Evolutionary conservation across 2,888 invertebrate genomes (phyloP).

Genomic region (Chaitophorus viminalis): DNA sequence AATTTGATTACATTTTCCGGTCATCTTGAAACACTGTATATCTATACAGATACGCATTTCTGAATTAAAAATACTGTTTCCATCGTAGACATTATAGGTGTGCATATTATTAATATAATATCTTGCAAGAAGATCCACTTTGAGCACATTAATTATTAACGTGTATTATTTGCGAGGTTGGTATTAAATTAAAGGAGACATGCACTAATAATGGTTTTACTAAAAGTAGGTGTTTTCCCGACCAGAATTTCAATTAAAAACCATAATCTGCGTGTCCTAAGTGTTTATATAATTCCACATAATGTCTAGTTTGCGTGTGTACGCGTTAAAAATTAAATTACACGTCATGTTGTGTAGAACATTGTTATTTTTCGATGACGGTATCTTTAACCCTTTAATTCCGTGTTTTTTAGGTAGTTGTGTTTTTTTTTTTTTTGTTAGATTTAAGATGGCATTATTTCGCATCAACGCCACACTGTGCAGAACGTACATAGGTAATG

Average conservation of each 20-base stretch:
- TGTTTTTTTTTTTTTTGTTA: not conserved
- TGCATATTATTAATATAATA: no score
- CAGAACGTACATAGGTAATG: not conserved
- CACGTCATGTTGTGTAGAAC: not conserved
- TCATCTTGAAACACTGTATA: no score
- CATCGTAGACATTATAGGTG: no score
- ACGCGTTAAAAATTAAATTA: conserved; percentile 15
- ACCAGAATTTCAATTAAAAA: conserved; percentile 7
- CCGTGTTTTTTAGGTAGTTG: no score
- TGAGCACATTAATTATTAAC: conserved; percentile 2
- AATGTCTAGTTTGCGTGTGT: not conserved
- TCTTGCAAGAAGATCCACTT: no score
- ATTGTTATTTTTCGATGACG: not conserved
- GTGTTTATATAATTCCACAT: not conserved
- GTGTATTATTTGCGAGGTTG: not conserved
- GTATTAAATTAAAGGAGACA: conserved; percentile 7
- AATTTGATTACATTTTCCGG: no score
- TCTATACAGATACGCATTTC: no score
- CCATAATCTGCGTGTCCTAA: conserved; percentile 18
- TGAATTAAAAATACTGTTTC: no score
- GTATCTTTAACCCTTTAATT: not conserved
- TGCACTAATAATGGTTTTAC: not conserved
- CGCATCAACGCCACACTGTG: not conserved
- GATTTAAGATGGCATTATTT: not conserved
- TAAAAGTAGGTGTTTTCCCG: not conserved